A percentile compares a stretch with the other conserved stretches of the same genome.
Conservation (phyloP, 2,888 invertebrate species). For the Phytoseiulus persimilis region DNA sequence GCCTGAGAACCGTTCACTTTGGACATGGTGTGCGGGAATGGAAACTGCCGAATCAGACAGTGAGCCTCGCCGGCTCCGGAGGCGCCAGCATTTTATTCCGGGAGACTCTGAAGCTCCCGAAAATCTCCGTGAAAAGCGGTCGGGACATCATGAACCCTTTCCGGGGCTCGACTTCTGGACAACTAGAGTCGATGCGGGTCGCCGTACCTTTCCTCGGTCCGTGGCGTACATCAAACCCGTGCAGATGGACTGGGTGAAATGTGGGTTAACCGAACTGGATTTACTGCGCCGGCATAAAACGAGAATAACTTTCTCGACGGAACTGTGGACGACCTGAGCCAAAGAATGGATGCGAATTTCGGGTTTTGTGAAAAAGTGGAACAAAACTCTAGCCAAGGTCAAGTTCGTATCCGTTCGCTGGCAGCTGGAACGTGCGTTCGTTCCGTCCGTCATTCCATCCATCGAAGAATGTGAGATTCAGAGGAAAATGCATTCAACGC, state of each 20-base stretch:
- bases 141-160: too few relatives aligned
- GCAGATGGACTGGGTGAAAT: neutral
- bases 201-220: neutral
- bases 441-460: neutral
- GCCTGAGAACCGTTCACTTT: neutral
- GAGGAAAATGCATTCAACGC: too few relatives aligned
- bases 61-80: too few relatives aligned
- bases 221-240: neutral
- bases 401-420: neutral
- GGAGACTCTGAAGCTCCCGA: too few relatives aligned
- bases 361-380: neutral
- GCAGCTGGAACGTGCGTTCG: neutral
- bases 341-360: neutral
- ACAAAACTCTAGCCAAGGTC: neutral
- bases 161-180: neutral
- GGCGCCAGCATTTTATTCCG: too few relatives aligned
- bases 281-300: neutral
- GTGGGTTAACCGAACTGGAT: neutral
- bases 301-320: neutral
- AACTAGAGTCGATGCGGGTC: neutral
- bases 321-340: neutral
- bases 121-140: too few relatives aligned
- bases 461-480: neutral
- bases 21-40: neutral
- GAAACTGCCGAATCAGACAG: neutral